Base-by-base conservation (phyloP, 2,888 invertebrate species). In the Athalia circularis region DNA sequence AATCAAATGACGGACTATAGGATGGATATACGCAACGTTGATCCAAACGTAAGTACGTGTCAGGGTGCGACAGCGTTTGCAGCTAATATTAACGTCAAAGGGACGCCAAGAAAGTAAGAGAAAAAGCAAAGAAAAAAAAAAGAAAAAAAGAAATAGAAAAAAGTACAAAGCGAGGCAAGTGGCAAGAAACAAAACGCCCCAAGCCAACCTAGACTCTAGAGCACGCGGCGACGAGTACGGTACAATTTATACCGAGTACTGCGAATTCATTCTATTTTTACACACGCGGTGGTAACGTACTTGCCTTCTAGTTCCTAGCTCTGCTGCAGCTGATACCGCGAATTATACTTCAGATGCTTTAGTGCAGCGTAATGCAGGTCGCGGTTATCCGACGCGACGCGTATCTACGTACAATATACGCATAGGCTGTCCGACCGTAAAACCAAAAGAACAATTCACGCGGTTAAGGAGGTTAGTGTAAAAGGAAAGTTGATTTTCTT, bases 341-440 rank as follows among this genome's bases (percentile, higher is more conserved):
- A 29, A 5, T 29, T 29, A 29, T n/a, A n/a, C 61, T 43, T 5
- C 13, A 11, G 48, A 54, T 62, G 72, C 59, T 43, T 47, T 45
- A 15, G 45, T 3, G 48, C 50, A 62, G 62, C 85, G 86, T 87
- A 87, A 87, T 86, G 86, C 87, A 87, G 86, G 86, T 87, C 87
- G 87, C 83, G 86, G 86, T 87, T 86, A 84, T 81, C 83, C 72
- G 85, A 85, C 84, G 81, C 67, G 8, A 83, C 80, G 83, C 81
- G 82, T 83, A 83, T 81, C 79, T 83, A 83, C 81, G 3, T 54
- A 54, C 54, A n/a, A 48, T n/a, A 11, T 7, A 62, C 7, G 11
- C 47, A 47, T 13, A 6, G 3, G 13, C 65, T 45, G 50, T 52
- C 5, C 11, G 29, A 11, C 5, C 48, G 65, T 15, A 48, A 15